Conservation (phyloP, 2,113 vertebrate species). For the Stomatorhinus ivindoensis region DNA sequence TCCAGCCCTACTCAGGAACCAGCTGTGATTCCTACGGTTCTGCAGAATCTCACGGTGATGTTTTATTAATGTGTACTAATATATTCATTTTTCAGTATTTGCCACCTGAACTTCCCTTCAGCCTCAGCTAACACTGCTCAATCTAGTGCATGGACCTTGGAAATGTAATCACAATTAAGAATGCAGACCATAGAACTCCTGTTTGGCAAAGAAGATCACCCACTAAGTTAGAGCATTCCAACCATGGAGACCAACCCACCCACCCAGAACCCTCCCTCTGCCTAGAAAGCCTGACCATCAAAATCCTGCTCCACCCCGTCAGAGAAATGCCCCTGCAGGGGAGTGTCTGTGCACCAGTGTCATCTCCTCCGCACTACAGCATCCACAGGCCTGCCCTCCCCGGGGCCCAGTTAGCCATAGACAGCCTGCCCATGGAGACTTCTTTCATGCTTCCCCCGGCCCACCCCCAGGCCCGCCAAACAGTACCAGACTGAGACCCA, state of each 20-base stretch:
- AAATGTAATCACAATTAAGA: not conserved
- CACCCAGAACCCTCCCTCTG: not conserved
- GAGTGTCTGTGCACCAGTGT: not conserved
- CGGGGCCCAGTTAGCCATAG: too few relatives aligned
- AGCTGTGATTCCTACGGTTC: not conserved
- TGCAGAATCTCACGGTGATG: not conserved
- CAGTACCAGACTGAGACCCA: not conserved
- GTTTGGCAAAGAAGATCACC: not conserved
- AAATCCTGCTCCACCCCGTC: not conserved
- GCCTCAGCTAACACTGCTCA: not conserved
- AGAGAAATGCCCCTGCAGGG: not conserved
- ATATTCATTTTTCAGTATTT: not conserved
- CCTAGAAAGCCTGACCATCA: not conserved
- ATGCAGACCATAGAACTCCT: not conserved
- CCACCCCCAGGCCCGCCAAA: not conserved
- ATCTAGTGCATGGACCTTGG: not conserved
- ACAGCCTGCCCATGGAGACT: not conserved
- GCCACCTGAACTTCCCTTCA: not conserved
- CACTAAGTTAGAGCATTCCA: not conserved
- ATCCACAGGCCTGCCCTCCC: not conserved
- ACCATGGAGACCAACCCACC: not conserved
- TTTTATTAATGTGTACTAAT: not conserved
- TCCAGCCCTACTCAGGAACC: not conserved
- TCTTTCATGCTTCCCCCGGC: not conserved
- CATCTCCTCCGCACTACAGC: not conserved